Conservation (phyloP, 2,888 invertebrate genomes). For the Rhogogaster chlorosoma region DNA sequence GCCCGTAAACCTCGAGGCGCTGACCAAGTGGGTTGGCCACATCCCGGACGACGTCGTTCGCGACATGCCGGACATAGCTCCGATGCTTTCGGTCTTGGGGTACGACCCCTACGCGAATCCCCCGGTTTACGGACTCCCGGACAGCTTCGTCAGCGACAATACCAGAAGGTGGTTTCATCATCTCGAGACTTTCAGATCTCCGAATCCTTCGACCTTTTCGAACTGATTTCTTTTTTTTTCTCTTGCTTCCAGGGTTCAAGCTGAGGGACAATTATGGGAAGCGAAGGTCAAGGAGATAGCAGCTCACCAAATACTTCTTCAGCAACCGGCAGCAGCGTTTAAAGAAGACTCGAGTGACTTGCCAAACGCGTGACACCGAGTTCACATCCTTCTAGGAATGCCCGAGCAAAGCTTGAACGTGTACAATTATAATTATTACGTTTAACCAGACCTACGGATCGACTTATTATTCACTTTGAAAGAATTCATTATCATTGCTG, state of each 20-base stretch:
- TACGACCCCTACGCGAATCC: conserved; percentile 99
- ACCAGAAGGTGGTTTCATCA: conserved; percentile 76
- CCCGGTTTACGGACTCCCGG: conserved; percentile 94
- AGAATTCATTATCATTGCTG: background rate
- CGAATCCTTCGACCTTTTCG: background rate
- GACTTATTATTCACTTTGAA: background rate
- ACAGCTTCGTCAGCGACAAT: conserved; percentile 86
- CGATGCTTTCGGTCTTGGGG: conserved; percentile 94
- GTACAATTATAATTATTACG: conserved; percentile 62
- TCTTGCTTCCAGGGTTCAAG: conserved; percentile 68
- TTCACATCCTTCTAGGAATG: conserved; percentile 63
- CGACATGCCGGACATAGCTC: conserved; percentile 96
- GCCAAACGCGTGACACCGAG: conserved; percentile 71
- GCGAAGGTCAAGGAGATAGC: conserved; percentile 71
- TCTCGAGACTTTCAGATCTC: background rate
- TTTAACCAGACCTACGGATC: conserved; percentile 27
- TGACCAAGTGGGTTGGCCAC: conserved; percentile 94
- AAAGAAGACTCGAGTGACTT: conserved; percentile 68
- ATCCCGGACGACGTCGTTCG: conserved; percentile 94
- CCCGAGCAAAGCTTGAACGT: conserved; percentile 65
- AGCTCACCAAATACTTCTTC: conserved; percentile 62
- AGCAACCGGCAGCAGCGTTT: conserved; percentile 60
- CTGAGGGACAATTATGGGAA: conserved; percentile 72
- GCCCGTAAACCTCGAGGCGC: conserved; percentile 97
- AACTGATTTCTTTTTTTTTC: background rate